Evolutionary conservation across 1,140 invertebrate species (phyloP), one percentile per base, ranked within the genome.

Genomic region (Metaphire vulgaris): DNA sequence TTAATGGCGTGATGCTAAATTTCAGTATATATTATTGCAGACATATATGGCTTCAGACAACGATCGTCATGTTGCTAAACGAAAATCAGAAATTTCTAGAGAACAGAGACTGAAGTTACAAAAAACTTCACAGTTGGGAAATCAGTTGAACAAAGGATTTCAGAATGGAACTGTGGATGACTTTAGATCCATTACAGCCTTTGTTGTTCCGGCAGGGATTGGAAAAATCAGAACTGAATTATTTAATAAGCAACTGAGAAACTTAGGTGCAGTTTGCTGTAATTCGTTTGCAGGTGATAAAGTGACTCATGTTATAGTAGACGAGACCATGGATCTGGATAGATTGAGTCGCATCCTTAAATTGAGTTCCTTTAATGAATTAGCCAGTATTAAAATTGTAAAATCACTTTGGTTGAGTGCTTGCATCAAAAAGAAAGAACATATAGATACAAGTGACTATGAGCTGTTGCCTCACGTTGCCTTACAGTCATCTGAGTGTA

Each of bases 331-430:
- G 80, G 82, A 85, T 67, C n/a, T 69, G 6, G 77, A 82, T 31
- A 79, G 81, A 73, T 77, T 84, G 77, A 80, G 78, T 72, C 80
- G 78, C 67, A 78, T 86, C 28, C 73, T 84, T 31, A 81, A 82
- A 75, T 2, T 82, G n/a, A 79, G 81, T 67, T 72, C 66, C 1
- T 79, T 79, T 31, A 80, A 81, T 26, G 14, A 15, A 1, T 31
- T 2, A n/a, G 31, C 66, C 29, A 69, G 77, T 67, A 70, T 81
- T 28, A 31, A 66, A n/a, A 73, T 84, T 76, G 80, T 86, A 1
- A 84, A 83, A 79, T 80, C 80, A 31, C 72, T 77, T n/a, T 86
- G 85, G 85, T 74, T 86, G 21, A 86, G 85, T 79, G 72, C 71
- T 16, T 86, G 84, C 77, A 80, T 86, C 33, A 80, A 77, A 72